A percentile compares a stretch with the other conserved stretches of the same genome.
Conservation (phyloP, 2,888 invertebrate species). For the Leptinotarsa haldemani region DNA sequence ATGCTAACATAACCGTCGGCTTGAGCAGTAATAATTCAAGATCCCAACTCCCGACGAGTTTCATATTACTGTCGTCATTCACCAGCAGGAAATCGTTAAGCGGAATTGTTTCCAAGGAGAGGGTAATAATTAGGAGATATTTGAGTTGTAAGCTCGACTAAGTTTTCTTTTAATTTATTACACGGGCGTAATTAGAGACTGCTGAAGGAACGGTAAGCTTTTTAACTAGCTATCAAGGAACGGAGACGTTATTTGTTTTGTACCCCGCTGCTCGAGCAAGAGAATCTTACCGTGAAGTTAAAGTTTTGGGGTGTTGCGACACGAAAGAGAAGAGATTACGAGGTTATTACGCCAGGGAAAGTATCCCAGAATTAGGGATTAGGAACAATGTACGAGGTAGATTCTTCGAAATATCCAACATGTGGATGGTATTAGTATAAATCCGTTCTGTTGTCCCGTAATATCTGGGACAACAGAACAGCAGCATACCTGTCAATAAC, state of each 20-base stretch:
- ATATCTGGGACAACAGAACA: too few species aligned
- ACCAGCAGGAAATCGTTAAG: slow-evolving; percentile 8
- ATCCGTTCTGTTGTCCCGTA: too few species aligned
- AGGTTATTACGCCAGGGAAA: neutral
- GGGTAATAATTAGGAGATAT: slow-evolving; percentile 19
- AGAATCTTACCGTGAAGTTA: neutral
- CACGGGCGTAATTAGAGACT: slow-evolving; percentile 9
- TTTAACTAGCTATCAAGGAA: slow-evolving; percentile 11
- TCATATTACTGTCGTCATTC: slow-evolving; percentile 13
- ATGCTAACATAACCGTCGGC: slow-evolving; percentile 4
- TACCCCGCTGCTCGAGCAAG: neutral
- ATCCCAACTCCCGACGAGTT: slow-evolving; percentile 6
- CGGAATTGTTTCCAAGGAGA: slow-evolving; percentile 17
- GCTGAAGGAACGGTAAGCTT: neutral
- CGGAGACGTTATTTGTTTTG: slow-evolving; percentile 6
- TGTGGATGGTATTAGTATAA: too few species aligned
- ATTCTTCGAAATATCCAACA: too few species aligned
- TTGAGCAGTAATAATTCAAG: slow-evolving; percentile 19
- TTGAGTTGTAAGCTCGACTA: slow-evolving; percentile 16
- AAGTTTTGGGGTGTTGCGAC: neutral
- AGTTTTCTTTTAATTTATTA: slow-evolving; percentile 18
- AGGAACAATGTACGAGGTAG: too few species aligned
- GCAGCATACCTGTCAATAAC: too few species aligned
- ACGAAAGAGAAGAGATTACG: neutral
- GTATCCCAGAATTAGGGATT: neutral